Conservation (phyloP, 1,140 invertebrate genomes). For the Musca domestica region DNA sequence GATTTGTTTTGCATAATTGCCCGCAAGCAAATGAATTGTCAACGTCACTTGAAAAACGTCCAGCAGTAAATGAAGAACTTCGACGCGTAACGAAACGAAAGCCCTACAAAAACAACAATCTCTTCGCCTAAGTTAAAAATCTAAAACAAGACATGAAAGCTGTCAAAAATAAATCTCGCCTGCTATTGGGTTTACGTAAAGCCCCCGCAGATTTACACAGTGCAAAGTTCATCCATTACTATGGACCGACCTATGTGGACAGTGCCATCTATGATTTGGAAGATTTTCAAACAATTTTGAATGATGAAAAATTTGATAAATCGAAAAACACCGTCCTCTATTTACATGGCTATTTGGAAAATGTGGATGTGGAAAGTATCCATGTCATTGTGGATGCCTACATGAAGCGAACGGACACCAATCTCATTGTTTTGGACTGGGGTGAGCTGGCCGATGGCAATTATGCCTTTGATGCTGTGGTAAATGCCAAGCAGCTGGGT, state of each 20-base stretch:
- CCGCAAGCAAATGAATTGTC: too few relatives aligned
- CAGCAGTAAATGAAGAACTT: too few relatives aligned
- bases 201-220: slow-evolving; percentile 44
- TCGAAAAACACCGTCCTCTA: slow-evolving; percentile 58
- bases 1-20: too few relatives aligned
- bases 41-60: too few relatives aligned
- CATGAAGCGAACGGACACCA: slow-evolving; percentile 49
- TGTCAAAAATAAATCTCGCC: too few relatives aligned
- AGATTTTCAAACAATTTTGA: slow-evolving; percentile 38
- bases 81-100: too few relatives aligned
- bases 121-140: too few relatives aligned
- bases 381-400: slow-evolving; percentile 57
- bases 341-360: slow-evolving; percentile 61
- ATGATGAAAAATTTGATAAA: slow-evolving; percentile 56
- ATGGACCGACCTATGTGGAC: slow-evolving; percentile 40
- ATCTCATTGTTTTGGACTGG: slow-evolving; percentile 62
- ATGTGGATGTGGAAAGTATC: slow-evolving; percentile 59
- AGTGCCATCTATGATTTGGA: slow-evolving; percentile 44
- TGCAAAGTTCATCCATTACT: slow-evolving; percentile 26
- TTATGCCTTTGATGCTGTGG: slow-evolving; percentile 59
- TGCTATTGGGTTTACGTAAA: slow-evolving; percentile 12
- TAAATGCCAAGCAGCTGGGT: slow-evolving; percentile 56
- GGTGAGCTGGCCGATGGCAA: slow-evolving; percentile 59
- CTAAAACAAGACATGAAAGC: too few relatives aligned
- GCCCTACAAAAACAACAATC: too few relatives aligned